phyloP scores from a whole-genome alignment of 2,888 invertebrate species.

The Desoria tigrina region DNA sequence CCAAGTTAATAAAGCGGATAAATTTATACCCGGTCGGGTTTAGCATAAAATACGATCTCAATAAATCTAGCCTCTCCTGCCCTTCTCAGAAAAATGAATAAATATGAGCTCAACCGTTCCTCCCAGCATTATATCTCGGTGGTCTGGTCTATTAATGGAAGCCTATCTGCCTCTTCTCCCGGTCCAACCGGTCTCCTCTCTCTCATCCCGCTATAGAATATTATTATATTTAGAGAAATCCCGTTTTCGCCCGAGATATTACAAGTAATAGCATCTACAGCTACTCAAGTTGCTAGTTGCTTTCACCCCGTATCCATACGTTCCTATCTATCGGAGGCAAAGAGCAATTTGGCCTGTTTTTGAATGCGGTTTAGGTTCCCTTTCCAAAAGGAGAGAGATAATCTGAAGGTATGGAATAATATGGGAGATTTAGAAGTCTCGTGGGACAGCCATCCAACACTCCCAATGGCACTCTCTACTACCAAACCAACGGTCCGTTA shows the following conservation, averaged over 20 bases:
- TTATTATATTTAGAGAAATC: no score
- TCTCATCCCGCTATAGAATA: no score
- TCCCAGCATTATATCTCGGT: no score
- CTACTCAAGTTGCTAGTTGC: no score
- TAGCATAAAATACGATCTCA: conserved; percentile 14
- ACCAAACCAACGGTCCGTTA: background rate
- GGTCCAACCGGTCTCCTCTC: no score
- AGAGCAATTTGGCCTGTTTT: conserved; percentile 12
- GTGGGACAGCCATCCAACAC: conserved; percentile 23
- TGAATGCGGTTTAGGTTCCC: conserved; percentile 6
- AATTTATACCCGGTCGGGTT: background rate
- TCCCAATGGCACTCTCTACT: conserved; percentile 13
- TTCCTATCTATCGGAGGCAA: background rate
- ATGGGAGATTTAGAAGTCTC: conserved; percentile 44
- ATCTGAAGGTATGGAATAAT: conserved; percentile 34
- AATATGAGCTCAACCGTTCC: conserved; percentile 13
- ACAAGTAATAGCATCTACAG: no score
- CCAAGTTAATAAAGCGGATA: conserved; percentile 5
- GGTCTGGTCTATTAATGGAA: no score
- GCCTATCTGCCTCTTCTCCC: no score
- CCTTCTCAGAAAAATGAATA: conserved; percentile 18
- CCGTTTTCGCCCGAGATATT: no score
- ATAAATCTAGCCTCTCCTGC: conserved; percentile 13
- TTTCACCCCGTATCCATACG: no score
- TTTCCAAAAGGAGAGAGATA: conserved; percentile 10